Evolutionary conservation across 2,797 vertebrate genomes (phyloP), one percentile per base, ranked within the genome.

Genomic region (Meda fulgida): DNA sequence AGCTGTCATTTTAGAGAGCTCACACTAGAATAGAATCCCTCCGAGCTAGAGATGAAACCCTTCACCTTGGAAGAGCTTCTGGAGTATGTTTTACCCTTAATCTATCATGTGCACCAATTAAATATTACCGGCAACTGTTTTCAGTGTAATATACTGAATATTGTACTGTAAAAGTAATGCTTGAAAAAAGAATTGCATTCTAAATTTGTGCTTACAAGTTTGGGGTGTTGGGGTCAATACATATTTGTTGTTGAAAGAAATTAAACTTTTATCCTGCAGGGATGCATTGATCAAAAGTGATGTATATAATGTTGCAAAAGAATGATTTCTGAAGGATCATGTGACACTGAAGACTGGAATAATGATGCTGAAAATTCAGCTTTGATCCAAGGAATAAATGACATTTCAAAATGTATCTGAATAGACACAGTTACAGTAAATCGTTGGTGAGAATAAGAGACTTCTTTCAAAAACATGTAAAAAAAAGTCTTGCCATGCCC

Each of bases 61-160:
- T 29, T 79, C 77, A 79, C 77, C 58, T 79, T 65, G 58, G 38
- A 79, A 79, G 77, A 65, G 58, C 38, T 65, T 78, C 58, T 65
- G 16, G 5, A 14, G 23, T 18, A 7, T 79, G 38, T 21, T 79
- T 65, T 65, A 78, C 58, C 9, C 58, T 65, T 7, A 29, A 48
- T 10, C 23, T 82, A 14, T 38, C n/a, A 38, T 72, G 14, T 26
- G 31, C 29, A n/a, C 53, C 34, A 40, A 19, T 46, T 5, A 31
- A 19, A 60, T 60, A 60, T 60, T 38, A 48, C 46, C 46, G 1
- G 46, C 16, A 40, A 60, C 23, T n/a, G 8, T 36, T 76, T 9
- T n/a, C 4, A 55, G 51, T 40, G 36, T 26, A 19, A 40, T 55
- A 14, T 23, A 53, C 75, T 5, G 53, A 18, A 58, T 60, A 60